These are phyloP conservation scores for Craseonycteris thonglongyai DNA, from an alignment of 2,113 vertebrate genomes.

Conservation along the genomic window DNA sequence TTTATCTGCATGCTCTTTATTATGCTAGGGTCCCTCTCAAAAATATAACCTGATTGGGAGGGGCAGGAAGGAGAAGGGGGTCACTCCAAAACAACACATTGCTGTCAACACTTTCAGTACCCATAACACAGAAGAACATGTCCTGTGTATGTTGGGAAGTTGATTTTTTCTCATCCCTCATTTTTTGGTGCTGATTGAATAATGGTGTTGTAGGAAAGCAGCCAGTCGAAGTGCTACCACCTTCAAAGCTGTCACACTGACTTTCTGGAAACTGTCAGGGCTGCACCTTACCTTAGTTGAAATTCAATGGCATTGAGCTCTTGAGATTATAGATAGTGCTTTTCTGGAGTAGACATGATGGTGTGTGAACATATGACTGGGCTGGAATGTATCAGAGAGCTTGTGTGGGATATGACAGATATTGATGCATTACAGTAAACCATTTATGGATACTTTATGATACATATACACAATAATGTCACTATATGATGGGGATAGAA, in stretches of 20 bases:
- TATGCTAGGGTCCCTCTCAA: constrained; percentile 29
- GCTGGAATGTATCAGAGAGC: background rate
- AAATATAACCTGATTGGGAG: background rate
- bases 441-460: background rate
- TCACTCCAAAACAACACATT: background rate
- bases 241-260: constrained; percentile 22
- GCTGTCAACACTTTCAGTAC: background rate
- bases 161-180: background rate
- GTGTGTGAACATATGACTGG: background rate
- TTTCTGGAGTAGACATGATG: constrained; percentile 24
- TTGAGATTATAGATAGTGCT: constrained; percentile 31
- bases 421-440: background rate
- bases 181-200: background rate
- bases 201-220: background rate
- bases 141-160: constrained; percentile 22
- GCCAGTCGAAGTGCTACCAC: background rate
- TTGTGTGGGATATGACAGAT: background rate
- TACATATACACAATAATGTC: background rate
- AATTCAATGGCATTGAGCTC: constrained; percentile 25
- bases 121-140: background rate
- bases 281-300: constrained; percentile 42
- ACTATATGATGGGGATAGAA: background rate
- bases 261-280: constrained; percentile 48
- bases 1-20: constrained; percentile 41
- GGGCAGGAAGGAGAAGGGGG: background rate